A percentile compares a stretch with the other conserved stretches of the same genome.
phyloP scores from a whole-genome alignment of 2,888 invertebrate genomes.

The Tryphoninae sp. region DNA sequence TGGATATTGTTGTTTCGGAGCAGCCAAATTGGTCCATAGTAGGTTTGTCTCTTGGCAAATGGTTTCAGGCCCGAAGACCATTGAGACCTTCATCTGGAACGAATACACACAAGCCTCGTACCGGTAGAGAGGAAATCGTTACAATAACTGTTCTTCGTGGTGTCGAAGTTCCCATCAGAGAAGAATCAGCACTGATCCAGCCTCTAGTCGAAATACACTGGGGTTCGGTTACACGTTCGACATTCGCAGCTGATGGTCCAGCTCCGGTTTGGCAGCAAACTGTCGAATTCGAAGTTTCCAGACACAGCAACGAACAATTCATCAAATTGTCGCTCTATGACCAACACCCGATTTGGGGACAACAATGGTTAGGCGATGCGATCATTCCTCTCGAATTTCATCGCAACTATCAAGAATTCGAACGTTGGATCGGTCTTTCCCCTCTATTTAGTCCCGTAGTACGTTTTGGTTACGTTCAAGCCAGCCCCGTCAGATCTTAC shows the following conservation, averaged over 20 bases:
- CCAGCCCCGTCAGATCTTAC: conserved; percentile 70
- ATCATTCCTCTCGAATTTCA: conserved; percentile 76
- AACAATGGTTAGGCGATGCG: conserved; percentile 79
- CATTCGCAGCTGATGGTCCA: conserved; percentile 75
- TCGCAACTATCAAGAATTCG: conserved; percentile 77
- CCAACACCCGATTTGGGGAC: conserved; percentile 79
- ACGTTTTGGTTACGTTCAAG: conserved; percentile 78
- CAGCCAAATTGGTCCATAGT: conserved; percentile 73
- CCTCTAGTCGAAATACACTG: conserved; percentile 78
- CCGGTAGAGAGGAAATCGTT: conserved; percentile 73
- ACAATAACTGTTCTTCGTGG: conserved; percentile 76
- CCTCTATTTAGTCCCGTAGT: conserved; percentile 75
- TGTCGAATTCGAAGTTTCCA: conserved; percentile 75
- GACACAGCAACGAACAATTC: conserved; percentile 69
- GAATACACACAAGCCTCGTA: conserved; percentile 64
- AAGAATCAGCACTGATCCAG: conserved; percentile 78
- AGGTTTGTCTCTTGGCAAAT: conserved; percentile 72
- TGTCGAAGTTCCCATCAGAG: conserved; percentile 78
- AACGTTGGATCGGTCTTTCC: conserved; percentile 77
- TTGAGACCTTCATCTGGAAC: conserved; percentile 68
- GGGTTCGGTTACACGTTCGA: conserved; percentile 72
- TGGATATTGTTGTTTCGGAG: conserved; percentile 76
- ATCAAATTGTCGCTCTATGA: conserved; percentile 78
- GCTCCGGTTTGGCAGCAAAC: conserved; percentile 80
- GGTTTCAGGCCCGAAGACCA: conserved; percentile 73